Evolutionary conservation across 2,888 invertebrate species (phyloP), one percentile per base, ranked within the genome.

Genomic region (Lymantria dispar): DNA sequence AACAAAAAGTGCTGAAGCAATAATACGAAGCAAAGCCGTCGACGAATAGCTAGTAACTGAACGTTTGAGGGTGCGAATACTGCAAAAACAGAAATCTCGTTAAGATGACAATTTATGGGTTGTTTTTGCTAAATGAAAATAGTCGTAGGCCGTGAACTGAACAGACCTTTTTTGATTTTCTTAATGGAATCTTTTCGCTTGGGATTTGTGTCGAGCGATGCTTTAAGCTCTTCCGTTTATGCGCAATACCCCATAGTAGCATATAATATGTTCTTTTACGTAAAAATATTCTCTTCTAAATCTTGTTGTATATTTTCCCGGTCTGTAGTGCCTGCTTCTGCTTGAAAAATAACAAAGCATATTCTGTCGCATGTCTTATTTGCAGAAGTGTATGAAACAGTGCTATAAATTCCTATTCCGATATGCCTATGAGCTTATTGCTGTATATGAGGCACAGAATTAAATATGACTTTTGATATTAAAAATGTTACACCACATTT

Each of bases 81-180:
- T 81, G 85, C 88, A 87, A 89, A 90, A 90, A 88, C 89, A 87
- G 83, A 89, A 89, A 91, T 89, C 87, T 91, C 86, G 89, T 91
- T 90, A 89, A 88, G 90, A 90, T 91, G 91, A 90, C 91, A 91
- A 91, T 91, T 91, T 91, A 91, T 91, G 89, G 91, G 82, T 87
- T 91, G 91, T 90, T 91, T 91, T 91, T 91, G 89, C 90, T 91
- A 90, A 91, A 90, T 91, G 90, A 91, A 90, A 90, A 90, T 89
- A 89, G 88, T 91, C 86, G 83, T 79, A 78, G 74, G 76, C 83
- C 83, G 80, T 83, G 88, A 87, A 87, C 81, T 80, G 80, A 82
- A 80, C 79, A 85, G 85, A 84, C 88, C 87, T 90, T 91, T 89
- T 91, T 91, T 90, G 88, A 90, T 91, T 91, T 90, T 86, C 91